Evolutionary conservation across 2,113 vertebrate species (phyloP).

Genomic region (Brachirus orientalis): DNA sequence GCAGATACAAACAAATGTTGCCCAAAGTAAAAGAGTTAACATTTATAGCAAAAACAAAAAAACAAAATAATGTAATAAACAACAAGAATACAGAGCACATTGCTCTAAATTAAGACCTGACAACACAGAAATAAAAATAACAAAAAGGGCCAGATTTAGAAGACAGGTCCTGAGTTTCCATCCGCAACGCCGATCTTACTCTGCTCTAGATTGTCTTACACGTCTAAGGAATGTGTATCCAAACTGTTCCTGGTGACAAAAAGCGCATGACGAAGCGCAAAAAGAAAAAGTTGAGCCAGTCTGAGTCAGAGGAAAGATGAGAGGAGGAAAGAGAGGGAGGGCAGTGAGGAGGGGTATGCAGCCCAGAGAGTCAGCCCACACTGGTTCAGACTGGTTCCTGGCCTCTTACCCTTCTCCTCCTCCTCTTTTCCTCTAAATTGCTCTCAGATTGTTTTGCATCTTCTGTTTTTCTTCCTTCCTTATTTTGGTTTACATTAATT

Average conservation of each 20-base stretch:
- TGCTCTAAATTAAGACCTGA: not conserved
- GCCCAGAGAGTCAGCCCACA: slow-evolving; percentile 58
- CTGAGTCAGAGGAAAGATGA: slow-evolving; percentile 69
- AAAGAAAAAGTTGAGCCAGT: slow-evolving; percentile 64
- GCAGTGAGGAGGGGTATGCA: slow-evolving; percentile 37
- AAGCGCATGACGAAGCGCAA: slow-evolving; percentile 57
- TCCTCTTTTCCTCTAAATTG: slow-evolving; percentile 21
- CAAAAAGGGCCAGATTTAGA: not conserved
- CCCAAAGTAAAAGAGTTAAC: not conserved
- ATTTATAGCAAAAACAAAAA: not conserved
- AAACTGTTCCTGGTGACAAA: slow-evolving; percentile 65
- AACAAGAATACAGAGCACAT: not conserved
- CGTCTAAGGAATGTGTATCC: slow-evolving; percentile 61
- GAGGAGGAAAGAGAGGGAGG: slow-evolving; percentile 31
- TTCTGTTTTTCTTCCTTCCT: not conserved
- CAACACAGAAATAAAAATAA: not conserved
- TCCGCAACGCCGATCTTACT: not conserved
- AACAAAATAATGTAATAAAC: not conserved
- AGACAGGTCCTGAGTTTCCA: not conserved
- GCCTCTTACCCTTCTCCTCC: slow-evolving; percentile 38
- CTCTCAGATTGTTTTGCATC: slow-evolving; percentile 27
- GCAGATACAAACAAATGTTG: not conserved
- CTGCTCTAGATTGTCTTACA: slow-evolving; percentile 56
- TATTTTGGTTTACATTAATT: too few relatives aligned
- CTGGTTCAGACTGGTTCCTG: slow-evolving; percentile 82